These are phyloP conservation scores for Crotalus helleri DNA, from an alignment of 2,113 vertebrate genomes.

Conservation along the genomic window DNA sequence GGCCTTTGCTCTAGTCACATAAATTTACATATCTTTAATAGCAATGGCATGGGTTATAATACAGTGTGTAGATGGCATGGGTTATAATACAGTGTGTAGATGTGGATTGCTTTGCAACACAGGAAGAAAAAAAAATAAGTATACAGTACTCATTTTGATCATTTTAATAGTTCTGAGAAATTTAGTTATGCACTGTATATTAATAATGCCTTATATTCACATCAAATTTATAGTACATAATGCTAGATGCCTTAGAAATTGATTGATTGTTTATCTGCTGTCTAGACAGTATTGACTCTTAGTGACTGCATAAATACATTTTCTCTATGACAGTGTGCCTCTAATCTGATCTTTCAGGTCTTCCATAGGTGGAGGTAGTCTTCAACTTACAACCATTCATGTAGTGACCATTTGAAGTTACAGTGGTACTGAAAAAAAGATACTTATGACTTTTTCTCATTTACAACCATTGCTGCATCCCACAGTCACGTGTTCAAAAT, in stretches of 20 bases:
- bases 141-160: fast-evolving
- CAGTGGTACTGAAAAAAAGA: neutral
- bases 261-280: neutral
- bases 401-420: neutral
- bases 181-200: neutral
- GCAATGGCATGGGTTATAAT: slow-evolving; percentile 19
- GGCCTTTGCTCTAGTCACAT: slow-evolving; percentile 33
- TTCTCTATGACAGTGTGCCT: neutral
- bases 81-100: neutral
- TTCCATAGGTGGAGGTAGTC: neutral
- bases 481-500: neutral
- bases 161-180: neutral
- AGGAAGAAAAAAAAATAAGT: neutral
- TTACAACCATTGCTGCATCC: neutral
- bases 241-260: neutral
- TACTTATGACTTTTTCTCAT: neutral
- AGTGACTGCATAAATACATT: neutral
- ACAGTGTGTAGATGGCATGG: neutral
- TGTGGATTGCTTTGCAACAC: neutral
- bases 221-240: neutral
- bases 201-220: neutral
- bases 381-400: neutral
- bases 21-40: slow-evolving; percentile 28
- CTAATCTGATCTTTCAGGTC: neutral
- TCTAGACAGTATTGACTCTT: neutral